Base-by-base conservation (phyloP, 2,888 invertebrate species). In the Erebia ligea region DNA sequence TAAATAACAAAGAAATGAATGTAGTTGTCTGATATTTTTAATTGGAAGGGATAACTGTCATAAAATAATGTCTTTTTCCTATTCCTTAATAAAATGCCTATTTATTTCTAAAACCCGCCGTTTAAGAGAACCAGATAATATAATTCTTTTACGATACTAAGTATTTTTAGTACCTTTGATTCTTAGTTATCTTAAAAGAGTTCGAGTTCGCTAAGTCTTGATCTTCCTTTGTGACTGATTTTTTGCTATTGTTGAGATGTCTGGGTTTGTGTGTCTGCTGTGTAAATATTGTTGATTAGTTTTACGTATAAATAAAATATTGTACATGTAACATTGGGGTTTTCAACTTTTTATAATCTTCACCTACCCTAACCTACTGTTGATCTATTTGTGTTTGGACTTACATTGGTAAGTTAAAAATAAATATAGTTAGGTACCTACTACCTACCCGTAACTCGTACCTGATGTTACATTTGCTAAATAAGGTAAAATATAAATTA, bases 201-300 rank as follows among this genome's bases (percentile, higher is more conserved):
- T 21, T 21, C n/a, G 45, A 61, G 62, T 50, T 66, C 65, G 68
- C 17, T 15, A 61, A 62, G 64, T 6, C 42, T 57, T 57, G 45
- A 21, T 45, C 21, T 62, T 13, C 25, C 13, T 67, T 40, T 61
- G 59, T 50, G 57, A 65, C 40, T 67, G 67, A 50, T 21, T 61
- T 72, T 40, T 65, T 61, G 17, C 67, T 69, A 15, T 59, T 74
- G 67, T 68, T 34, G 45, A 34, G 34, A 57, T 68, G 61, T 69
- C 21, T 69, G 63, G 62, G 67, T 68, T 68, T 34, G 72, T 65
- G 67, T 74, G 72, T n/a, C 57, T 74, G 76, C 70, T 68, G 76
- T 83, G 82, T 83, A 81, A 80, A 81, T 82, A 84, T 81, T 81
- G 82, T 85, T 84, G 79, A 80, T 76, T 85, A 79, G 77, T 81